A percentile compares a stretch with the other conserved stretches of the same genome.
Evolutionary conservation across 2,797 vertebrate species (phyloP).

Genomic region (Novumbra hubbsi): DNA sequence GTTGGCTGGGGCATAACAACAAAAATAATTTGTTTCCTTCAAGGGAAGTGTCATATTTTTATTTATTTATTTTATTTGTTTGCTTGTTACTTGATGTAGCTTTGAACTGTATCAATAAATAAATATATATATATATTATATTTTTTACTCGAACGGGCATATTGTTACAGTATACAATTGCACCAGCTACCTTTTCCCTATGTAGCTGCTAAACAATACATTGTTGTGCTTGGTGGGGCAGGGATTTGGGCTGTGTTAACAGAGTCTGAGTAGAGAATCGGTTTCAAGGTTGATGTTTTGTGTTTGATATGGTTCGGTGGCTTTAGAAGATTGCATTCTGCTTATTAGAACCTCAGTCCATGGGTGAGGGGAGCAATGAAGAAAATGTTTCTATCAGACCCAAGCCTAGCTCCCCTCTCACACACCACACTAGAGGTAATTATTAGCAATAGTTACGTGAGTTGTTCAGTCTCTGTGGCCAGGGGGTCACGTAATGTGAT

Average conservation of each 20-base stretch:
- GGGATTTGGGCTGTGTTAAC: neutral
- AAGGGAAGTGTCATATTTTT: neutral
- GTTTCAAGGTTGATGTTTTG: neutral
- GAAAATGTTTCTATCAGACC: neutral
- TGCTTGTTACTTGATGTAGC: neutral
- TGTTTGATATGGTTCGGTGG: neutral
- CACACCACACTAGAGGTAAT: neutral
- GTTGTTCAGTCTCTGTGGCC: neutral
- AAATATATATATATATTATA: too few species aligned
- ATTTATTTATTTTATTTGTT: neutral
- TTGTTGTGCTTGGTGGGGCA: neutral
- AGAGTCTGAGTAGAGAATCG: neutral
- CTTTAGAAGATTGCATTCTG: neutral
- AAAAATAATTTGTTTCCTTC: neutral
- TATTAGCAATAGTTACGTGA: neutral
- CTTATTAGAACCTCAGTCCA: neutral
- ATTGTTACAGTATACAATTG: neutral
- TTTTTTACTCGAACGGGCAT: neutral
- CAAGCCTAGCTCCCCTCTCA: neutral
- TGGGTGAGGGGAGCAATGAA: neutral
- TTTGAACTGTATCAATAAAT: neutral
- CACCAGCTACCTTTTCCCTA: neutral
- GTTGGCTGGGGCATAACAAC: neutral
- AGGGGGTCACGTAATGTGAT: neutral
- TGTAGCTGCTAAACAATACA: neutral